phyloP scores from a whole-genome alignment of 2,888 invertebrate genomes.

The Xestia rhomboidea region DNA sequence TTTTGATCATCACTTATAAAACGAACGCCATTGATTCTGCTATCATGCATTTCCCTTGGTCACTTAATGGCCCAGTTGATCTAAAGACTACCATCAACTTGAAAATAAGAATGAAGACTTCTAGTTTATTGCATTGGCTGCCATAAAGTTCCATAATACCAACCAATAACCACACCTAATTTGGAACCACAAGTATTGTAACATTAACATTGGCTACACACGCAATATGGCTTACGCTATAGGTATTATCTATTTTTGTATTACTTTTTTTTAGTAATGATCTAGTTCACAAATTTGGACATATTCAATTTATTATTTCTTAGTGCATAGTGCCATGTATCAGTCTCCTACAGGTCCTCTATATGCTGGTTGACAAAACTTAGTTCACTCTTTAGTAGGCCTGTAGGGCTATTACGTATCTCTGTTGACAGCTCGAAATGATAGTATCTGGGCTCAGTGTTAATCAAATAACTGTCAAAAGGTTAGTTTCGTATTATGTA shows the following conservation, averaged over 20 bases:
- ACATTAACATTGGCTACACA: slow-evolving; percentile 28
- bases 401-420: no score
- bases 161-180: not conserved
- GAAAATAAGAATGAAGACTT: not conserved
- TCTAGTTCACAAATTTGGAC: slow-evolving; percentile 23
- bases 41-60: not conserved
- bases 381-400: not conserved
- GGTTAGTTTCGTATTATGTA: no score
- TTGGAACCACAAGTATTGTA: not conserved
- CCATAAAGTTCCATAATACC: no score
- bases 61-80: not conserved
- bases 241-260: not conserved
- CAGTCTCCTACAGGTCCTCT: not conserved
- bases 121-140: not conserved
- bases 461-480: no score
- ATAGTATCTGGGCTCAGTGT: no score
- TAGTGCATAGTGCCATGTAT: not conserved
- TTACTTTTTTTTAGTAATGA: slow-evolving; percentile 7
- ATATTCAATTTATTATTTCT: not conserved
- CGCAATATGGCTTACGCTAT: slow-evolving; percentile 34
- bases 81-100: not conserved
- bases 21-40: not conserved
- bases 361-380: not conserved
- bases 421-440: no score
- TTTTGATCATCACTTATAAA: no score